Evolutionary conservation across 2,888 invertebrate genomes (phyloP), one percentile per base, ranked within the genome.

Genomic region (Nomada goodeniana): DNA sequence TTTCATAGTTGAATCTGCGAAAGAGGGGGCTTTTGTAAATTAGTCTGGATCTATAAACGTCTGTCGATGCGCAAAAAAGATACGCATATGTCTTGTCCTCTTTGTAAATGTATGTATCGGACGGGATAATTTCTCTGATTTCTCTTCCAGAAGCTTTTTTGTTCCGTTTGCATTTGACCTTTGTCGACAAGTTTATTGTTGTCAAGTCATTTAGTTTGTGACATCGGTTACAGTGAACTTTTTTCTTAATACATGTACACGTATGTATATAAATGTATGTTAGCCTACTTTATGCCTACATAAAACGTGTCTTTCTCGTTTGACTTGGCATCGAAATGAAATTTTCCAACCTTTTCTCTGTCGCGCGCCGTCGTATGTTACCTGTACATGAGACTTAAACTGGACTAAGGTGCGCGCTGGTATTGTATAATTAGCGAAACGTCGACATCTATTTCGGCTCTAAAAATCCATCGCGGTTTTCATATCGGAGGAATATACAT

Each of bases 1-100:
- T 73, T 95, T 96, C 88, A 95, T 96, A 78, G 91, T 93, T 11
- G 94, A 95, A 88, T 94, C 94, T 65, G 94, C 94, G 7, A 93
- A 94, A 76, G 92, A 94, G 74, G 94, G 95, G 83, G 94, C 94
- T 70, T 95, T 95, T 86, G 95, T 94, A 86, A 95, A 95, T 86
- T 95, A 92, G 13, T 10, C 15, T 47, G 15, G 0, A 13, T 47
- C 36, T 36, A 36, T 7, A 0, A 36, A 36, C 36, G 36, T 1
- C 36, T 36, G 36, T 7, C 36, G 36, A 36, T 36, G 36, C 9
- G 1, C 5, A 36, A 7, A 36, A 36, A 7, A 7, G 36, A 36
- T 36, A 36, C 7, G 36, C 7, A 36, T 7, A 36, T 36, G 36
- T 36, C 7, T 7, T 36, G 36, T 36, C 9, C 36, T 0, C 36